Percentiles rank a stretch among this genome's conserved stretches.
These are phyloP conservation scores for Calephelis nemesis DNA, from an alignment of 1,140 invertebrate species.

Conservation along the genomic window DNA sequence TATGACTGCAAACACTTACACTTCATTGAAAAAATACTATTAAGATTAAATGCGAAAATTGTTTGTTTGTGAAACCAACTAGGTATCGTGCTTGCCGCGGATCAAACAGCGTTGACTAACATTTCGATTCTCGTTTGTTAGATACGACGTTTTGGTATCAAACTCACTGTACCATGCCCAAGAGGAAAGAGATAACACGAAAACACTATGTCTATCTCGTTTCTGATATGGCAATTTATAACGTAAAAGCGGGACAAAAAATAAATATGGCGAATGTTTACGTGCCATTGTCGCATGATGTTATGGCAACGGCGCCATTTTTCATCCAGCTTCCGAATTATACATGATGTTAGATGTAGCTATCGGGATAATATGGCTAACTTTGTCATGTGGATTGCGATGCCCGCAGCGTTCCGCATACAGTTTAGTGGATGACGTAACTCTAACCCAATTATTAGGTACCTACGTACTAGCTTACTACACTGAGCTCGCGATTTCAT, in stretches of 20 bases:
- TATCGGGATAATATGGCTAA: not conserved
- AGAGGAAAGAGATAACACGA: constrained; percentile 41
- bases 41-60: constrained; percentile 12
- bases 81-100: constrained; percentile 9
- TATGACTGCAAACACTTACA: not conserved
- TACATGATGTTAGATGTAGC: not conserved
- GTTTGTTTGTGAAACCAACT: constrained; percentile 13
- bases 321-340: constrained; percentile 15
- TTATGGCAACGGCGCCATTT: constrained; percentile 50
- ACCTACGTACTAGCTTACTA: too few relatives aligned
- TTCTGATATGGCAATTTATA: constrained; percentile 4
- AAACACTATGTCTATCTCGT: constrained; percentile 35
- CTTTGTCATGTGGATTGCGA: not conserved
- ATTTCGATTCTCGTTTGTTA: constrained; percentile 27
- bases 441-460: too few relatives aligned
- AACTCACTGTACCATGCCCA: not conserved
- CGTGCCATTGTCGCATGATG: constrained; percentile 60
- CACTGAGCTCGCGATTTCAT: too few relatives aligned
- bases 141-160: constrained; percentile 26
- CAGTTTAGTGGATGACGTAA: too few relatives aligned
- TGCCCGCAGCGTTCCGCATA: not conserved
- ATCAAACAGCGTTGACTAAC: constrained; percentile 23
- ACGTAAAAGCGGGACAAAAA: constrained; percentile 35
- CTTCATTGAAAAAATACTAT: constrained; percentile 17
- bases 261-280: constrained; percentile 24